These are phyloP conservation scores for Nemopilema nomurai DNA, from an alignment of 30 jellyfish, hydroid and myxozoan genomes.

Conservation along the genomic window DNA sequence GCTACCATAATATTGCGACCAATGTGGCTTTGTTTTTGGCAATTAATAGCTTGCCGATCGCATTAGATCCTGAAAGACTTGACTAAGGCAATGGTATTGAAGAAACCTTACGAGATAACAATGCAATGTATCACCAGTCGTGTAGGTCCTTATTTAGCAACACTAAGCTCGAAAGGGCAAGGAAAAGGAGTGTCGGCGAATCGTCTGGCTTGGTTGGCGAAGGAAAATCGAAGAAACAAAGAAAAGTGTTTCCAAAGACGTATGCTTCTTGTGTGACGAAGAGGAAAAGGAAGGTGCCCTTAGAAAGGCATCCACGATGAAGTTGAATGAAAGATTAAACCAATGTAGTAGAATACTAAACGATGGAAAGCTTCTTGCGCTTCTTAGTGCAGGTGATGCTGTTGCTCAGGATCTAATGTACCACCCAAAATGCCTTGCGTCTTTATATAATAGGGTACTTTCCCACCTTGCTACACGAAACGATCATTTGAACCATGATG, in stretches of 20 bases:
- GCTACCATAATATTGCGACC: neutral
- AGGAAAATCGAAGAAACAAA: neutral
- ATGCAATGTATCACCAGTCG: neutral
- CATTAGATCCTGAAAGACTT: neutral
- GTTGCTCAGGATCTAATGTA: conserved; percentile 11
- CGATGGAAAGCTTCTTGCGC: conserved; percentile 5
- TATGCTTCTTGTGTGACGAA: conserved; percentile 9
- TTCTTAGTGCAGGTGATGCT: conserved; percentile 8
- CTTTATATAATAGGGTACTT: conserved; percentile 1
- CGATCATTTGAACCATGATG: neutral
- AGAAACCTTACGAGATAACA: neutral
- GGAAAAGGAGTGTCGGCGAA: neutral
- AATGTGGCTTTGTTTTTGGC: neutral
- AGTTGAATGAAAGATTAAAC: neutral
- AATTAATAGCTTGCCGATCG: neutral
- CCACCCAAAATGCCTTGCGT: conserved; percentile 13
- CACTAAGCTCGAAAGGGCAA: conserved; percentile 15
- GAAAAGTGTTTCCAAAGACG: neutral
- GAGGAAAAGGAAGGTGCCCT: conserved; percentile 9
- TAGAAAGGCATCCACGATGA: neutral
- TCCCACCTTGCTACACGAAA: neutral
- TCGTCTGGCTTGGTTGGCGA: neutral
- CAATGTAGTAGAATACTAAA: neutral
- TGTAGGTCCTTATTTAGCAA: neutral
- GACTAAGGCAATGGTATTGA: neutral